These are phyloP conservation scores for Pteropus rufus DNA, from an alignment of 2,797 vertebrate species.

Conservation along the genomic window DNA sequence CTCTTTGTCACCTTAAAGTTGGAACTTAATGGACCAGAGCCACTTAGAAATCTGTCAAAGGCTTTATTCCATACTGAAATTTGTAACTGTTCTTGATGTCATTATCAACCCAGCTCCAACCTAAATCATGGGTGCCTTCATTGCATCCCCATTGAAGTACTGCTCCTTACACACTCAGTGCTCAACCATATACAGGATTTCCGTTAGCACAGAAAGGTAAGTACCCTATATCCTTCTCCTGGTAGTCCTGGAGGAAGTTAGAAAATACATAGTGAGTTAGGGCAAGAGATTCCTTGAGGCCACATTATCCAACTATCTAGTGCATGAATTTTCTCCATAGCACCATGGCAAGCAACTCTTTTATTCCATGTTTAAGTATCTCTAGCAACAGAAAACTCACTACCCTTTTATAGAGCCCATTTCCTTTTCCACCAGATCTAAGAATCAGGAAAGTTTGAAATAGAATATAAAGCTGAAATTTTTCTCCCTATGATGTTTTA, in stretches of 20 bases:
- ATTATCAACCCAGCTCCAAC: neutral
- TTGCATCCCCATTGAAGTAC: neutral
- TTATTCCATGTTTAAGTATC: neutral
- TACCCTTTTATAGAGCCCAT: neutral
- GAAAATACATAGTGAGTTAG: neutral
- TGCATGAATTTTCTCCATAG: neutral
- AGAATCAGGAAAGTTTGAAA: neutral
- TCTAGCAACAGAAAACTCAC: neutral
- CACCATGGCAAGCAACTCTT: neutral
- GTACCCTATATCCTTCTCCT: neutral
- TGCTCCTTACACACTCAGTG: neutral
- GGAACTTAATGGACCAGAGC: conserved; percentile 55
- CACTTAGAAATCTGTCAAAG: conserved; percentile 41
- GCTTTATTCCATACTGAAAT: conserved; percentile 40
- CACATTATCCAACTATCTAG: neutral
- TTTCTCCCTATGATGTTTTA: neutral
- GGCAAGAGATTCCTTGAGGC: neutral
- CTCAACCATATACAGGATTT: neutral
- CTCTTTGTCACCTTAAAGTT: conserved; percentile 47
- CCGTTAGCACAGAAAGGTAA: neutral
- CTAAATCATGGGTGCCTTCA: neutral
- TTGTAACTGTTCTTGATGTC: conserved; percentile 48
- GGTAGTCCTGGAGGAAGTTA: neutral
- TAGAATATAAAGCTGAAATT: neutral
- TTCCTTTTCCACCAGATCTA: neutral